These are phyloP conservation scores for Sorex araneus DNA, from an alignment of 2,113 vertebrate species.

Conservation along the genomic window DNA sequence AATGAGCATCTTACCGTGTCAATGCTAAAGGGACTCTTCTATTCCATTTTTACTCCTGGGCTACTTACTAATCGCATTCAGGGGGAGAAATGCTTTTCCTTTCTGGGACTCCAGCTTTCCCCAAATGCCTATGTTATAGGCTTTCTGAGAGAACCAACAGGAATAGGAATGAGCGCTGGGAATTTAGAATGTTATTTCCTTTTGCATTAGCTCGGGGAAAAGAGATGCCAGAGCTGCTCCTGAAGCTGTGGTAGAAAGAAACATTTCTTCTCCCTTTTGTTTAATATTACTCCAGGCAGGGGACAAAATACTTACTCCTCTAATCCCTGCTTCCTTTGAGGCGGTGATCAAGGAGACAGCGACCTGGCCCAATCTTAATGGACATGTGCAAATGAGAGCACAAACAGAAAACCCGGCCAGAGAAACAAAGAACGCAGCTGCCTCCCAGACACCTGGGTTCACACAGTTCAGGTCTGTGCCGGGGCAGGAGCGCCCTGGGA, in stretches of 20 bases:
- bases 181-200: slow-evolving; percentile 42
- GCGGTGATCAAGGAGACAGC: neutral
- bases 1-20: neutral
- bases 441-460: neutral
- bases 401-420: neutral
- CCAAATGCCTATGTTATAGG: neutral
- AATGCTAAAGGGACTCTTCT: neutral
- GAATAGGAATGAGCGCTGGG: neutral
- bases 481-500: neutral
- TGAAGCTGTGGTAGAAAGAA: neutral
- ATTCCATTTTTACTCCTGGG: neutral
- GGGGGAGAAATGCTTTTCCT: neutral
- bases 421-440: neutral
- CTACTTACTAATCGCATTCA: neutral
- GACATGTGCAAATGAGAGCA: neutral
- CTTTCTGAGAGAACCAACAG: neutral
- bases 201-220: neutral
- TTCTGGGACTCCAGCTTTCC: slow-evolving; percentile 16
- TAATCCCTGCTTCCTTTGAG: neutral
- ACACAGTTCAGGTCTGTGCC: neutral
- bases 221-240: slow-evolving; percentile 24
- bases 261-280: slow-evolving; percentile 10
- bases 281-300: neutral
- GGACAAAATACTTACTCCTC: neutral
- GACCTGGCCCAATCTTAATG: neutral